phyloP scores from a whole-genome alignment of 1,140 invertebrate genomes.

The Drosophila busckii region DNA sequence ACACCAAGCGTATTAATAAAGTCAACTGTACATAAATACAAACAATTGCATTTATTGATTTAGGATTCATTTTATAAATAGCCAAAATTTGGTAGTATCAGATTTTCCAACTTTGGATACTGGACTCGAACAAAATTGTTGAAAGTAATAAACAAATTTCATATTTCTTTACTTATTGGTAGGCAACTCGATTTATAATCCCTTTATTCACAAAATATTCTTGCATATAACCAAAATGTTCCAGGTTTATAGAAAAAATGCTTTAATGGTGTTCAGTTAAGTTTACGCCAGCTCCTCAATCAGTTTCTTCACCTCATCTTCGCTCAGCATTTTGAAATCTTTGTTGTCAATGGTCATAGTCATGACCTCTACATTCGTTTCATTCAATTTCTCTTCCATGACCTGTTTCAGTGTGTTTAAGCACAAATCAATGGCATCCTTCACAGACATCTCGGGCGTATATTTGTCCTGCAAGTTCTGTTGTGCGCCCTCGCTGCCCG shows the following conservation, averaged over 20 bases:
- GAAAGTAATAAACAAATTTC: background rate
- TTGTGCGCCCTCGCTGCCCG: constrained; percentile 99
- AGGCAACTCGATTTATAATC: constrained; percentile 54
- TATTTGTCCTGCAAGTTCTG: constrained; percentile 92
- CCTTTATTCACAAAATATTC: constrained; percentile 58
- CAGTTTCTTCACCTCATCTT: constrained; percentile 94
- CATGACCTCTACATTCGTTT: constrained; percentile 98
- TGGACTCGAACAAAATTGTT: too few species aligned
- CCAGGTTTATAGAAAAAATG: constrained; percentile 1
- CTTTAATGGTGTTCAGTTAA: background rate
- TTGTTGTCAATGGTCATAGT: constrained; percentile 90
- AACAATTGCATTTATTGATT: too few species aligned
- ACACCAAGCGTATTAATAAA: constrained; percentile 57
- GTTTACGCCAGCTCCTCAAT: constrained; percentile 80
- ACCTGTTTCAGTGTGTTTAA: constrained; percentile 99
- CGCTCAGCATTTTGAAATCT: constrained; percentile 93
- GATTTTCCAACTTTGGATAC: too few species aligned
- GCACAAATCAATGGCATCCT: constrained; percentile 94
- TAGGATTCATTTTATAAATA: too few species aligned
- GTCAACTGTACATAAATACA: constrained; percentile 63
- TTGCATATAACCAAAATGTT: constrained; percentile 35
- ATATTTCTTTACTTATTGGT: background rate
- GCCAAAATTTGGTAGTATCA: too few species aligned
- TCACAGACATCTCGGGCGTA: constrained; percentile 92
- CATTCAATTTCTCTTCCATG: constrained; percentile 99